Conservation (phyloP, 1,140 invertebrate genomes). For the Eueides isabella region DNA sequence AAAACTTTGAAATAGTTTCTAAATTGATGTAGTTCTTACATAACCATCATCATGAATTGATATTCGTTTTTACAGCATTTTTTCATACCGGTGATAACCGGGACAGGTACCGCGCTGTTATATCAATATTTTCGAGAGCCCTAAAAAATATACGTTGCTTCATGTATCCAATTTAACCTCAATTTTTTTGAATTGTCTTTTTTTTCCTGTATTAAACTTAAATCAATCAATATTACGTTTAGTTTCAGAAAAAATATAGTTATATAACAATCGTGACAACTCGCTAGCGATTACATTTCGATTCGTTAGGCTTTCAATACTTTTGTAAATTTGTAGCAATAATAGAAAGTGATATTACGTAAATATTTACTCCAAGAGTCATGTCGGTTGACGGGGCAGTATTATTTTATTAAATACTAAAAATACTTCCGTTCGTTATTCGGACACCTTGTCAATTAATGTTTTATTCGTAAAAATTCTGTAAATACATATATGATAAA, state of each 20-base stretch:
- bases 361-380: constrained; percentile 15
- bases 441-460: background rate
- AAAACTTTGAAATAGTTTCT: no score
- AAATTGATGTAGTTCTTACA: no score
- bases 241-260: constrained; percentile 33
- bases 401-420: constrained; percentile 2
- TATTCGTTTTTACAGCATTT: no score
- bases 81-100: constrained; percentile 41
- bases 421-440: background rate
- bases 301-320: constrained; percentile 38
- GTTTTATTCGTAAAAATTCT: background rate
- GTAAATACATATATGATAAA: no score
- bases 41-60: no score
- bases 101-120: constrained; percentile 55
- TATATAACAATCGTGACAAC: constrained; percentile 42
- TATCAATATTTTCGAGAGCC: constrained; percentile 50
- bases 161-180: background rate
- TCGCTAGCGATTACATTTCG: constrained; percentile 34
- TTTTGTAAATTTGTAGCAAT: constrained; percentile 27
- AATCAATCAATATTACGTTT: background rate
- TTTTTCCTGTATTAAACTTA: no score
- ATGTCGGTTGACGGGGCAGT: background rate
- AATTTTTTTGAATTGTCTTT: no score
- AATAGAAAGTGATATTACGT: constrained; percentile 35
- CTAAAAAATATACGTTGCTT: background rate